A percentile compares a stretch with the other conserved stretches of the same genome.
Evolutionary conservation across 2,113 vertebrate genomes (phyloP).

Genomic region (Eurystomus gularis): DNA sequence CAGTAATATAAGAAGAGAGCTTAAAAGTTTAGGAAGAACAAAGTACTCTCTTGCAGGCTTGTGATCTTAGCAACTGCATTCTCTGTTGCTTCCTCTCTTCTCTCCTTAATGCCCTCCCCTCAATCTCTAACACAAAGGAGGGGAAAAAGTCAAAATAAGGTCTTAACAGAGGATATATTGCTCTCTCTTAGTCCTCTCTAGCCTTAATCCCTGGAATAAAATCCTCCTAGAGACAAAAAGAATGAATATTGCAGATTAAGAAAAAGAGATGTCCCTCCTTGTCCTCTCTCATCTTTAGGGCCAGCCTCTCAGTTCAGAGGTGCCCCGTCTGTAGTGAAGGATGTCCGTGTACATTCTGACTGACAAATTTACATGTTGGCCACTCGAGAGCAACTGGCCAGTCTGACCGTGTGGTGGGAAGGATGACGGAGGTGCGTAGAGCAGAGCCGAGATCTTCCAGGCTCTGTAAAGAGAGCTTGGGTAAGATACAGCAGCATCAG

Average conservation of each 20-base stretch:
- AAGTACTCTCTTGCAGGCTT: background rate
- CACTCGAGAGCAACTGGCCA: background rate
- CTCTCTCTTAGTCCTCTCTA: background rate
- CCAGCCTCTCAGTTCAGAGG: background rate
- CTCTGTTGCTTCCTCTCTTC: background rate
- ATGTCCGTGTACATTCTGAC: background rate
- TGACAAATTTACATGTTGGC: background rate
- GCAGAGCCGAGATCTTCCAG: background rate
- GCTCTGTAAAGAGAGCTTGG: background rate
- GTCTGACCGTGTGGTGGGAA: background rate
- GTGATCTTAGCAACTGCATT: background rate
- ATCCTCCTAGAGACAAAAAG: background rate
- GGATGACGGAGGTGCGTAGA: background rate
- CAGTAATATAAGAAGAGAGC: background rate
- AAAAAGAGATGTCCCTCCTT: background rate
- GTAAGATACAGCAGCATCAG: background rate
- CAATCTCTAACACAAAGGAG: background rate
- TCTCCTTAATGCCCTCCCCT: rapidly evolving
- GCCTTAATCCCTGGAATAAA: background rate
- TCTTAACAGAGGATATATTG: background rate
- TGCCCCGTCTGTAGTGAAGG: background rate
- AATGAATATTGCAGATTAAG: background rate
- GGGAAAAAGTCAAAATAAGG: background rate
- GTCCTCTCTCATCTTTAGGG: background rate
- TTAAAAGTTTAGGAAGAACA: conserved; percentile 12